Conservation (phyloP, 2,797 vertebrate species). For the Otus scops region DNA sequence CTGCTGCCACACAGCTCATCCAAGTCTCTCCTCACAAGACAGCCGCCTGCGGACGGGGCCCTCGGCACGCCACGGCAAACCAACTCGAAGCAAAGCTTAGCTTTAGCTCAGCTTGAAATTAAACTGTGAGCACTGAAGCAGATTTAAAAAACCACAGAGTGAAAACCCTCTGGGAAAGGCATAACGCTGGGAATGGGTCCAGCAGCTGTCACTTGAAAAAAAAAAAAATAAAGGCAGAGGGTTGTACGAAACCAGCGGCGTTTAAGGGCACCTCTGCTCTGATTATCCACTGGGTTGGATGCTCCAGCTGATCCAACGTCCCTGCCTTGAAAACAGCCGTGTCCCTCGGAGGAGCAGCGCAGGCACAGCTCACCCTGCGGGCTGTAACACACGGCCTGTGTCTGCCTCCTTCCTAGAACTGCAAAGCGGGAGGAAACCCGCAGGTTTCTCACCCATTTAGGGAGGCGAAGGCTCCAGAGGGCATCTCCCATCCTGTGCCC, state of each 20-base stretch:
- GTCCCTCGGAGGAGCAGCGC: not conserved
- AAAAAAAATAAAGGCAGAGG: not conserved
- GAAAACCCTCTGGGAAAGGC: not conserved
- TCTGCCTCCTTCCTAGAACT: not conserved
- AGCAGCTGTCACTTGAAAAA: not conserved
- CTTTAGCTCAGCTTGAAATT: not conserved
- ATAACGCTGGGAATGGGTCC: not conserved
- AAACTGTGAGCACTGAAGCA: not conserved
- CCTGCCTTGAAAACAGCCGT: not conserved
- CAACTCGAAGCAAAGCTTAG: not conserved
- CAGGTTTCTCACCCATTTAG: not conserved
- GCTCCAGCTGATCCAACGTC: not conserved
- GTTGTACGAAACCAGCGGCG: not conserved
- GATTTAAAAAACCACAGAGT: not conserved
- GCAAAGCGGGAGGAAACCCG: not conserved
- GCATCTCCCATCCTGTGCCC: not conserved
- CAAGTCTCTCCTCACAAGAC: not conserved
- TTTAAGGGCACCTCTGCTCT: not conserved
- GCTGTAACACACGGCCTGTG: not conserved
- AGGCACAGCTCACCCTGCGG: accelerated
- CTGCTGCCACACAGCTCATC: not conserved
- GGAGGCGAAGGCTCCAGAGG: not conserved
- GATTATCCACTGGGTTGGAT: not conserved
- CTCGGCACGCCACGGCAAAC: not conserved
- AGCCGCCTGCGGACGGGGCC: accelerated